Percentiles rank a stretch among this genome's conserved stretches.
These are phyloP conservation scores for Lutjanus argentimaculatus DNA, from an alignment of 2,797 vertebrate genomes.

Conservation along the genomic window DNA sequence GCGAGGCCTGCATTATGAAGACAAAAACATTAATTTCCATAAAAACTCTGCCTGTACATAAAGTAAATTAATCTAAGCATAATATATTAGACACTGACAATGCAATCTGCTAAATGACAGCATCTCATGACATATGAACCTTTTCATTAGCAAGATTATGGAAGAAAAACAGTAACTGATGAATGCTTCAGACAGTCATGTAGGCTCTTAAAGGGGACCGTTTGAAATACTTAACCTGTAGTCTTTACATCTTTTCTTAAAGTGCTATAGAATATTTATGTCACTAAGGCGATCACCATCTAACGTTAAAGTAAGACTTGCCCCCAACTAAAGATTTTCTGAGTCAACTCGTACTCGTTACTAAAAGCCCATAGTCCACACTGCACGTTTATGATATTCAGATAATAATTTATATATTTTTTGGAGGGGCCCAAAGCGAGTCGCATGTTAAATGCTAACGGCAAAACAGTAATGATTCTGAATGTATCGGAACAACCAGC, in stretches of 20 bases:
- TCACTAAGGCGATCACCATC: too few species aligned
- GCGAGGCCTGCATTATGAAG: background rate
- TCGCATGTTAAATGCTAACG: too few species aligned
- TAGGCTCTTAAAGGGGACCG: background rate
- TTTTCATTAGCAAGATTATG: slow-evolving; percentile 5
- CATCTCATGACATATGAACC: background rate
- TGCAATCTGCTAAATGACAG: background rate
- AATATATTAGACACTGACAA: background rate
- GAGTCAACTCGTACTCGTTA: too few species aligned
- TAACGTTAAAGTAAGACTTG: too few species aligned
- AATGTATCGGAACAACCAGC: too few species aligned
- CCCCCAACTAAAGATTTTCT: too few species aligned
- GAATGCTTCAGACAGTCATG: background rate
- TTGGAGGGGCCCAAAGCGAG: too few species aligned
- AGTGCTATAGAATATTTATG: background rate
- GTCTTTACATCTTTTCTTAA: background rate
- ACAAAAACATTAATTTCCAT: background rate
- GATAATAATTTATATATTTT: too few species aligned
- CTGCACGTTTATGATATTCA: too few species aligned
- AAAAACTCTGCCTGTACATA: background rate
- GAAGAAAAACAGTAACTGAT: too few species aligned
- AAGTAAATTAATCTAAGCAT: background rate
- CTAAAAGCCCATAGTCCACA: too few species aligned
- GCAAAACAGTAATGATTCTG: too few species aligned
- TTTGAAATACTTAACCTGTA: background rate